Percentiles rank a stretch among this genome's conserved stretches.
These are phyloP conservation scores for Drosophila maculinotata DNA, from an alignment of 2,888 invertebrate species.

Conservation along the genomic window DNA sequence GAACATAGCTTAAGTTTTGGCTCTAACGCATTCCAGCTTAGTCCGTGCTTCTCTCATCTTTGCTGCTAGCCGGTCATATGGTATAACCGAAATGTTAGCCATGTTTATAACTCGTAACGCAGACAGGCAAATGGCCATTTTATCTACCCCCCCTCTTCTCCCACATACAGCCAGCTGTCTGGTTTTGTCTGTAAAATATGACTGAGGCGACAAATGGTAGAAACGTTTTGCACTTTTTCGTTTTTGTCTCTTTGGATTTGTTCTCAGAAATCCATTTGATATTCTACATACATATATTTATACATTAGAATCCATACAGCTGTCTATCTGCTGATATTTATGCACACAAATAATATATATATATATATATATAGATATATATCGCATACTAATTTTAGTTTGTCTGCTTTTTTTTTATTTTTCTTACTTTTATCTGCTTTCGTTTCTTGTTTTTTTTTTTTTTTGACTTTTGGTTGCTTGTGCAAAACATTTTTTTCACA, in stretches of 20 bases:
- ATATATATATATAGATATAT: constrained; percentile 9
- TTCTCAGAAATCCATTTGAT: constrained; percentile 36
- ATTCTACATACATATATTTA: constrained; percentile 18
- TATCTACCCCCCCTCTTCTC: background rate
- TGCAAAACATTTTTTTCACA: constrained; percentile 39
- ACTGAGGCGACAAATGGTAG: constrained; percentile 29
- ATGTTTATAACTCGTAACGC: constrained; percentile 18
- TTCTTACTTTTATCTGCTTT: constrained; percentile 35
- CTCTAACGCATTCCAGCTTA: background rate
- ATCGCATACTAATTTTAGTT: constrained; percentile 66
- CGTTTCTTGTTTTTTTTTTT: constrained; percentile 31
- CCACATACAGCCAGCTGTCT: background rate
- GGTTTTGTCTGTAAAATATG: constrained; percentile 11
- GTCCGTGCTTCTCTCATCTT: constrained; percentile 6
- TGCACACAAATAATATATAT: constrained; percentile 12
- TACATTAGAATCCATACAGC: constrained; percentile 23
- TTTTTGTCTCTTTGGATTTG: constrained; percentile 16
- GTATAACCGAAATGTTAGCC: constrained; percentile 7
- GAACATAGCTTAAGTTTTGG: constrained; percentile 9
- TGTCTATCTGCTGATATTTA: constrained; percentile 3
- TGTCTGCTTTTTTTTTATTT: constrained; percentile 49
- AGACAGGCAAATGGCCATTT: constrained; percentile 25
- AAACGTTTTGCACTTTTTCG: constrained; percentile 32
- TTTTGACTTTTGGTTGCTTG: constrained; percentile 7
- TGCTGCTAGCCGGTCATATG: constrained; percentile 1